Percentiles rank a stretch among this genome's conserved stretches.
These are phyloP conservation scores for Drosophila formosana DNA, from an alignment of 2,888 invertebrate species.

Conservation along the genomic window DNA sequence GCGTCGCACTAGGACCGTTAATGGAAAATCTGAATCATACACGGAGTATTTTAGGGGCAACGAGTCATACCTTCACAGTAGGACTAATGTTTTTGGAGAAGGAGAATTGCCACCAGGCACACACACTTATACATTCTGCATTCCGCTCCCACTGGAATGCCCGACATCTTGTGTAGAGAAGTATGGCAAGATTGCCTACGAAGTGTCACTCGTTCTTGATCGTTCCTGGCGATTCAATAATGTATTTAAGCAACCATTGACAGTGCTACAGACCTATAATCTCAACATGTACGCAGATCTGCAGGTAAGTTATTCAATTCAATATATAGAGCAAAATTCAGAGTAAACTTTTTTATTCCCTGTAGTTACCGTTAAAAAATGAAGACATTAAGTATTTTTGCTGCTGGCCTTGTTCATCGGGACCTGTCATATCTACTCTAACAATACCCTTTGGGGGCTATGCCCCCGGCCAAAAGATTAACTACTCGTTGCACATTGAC, in stretches of 20 bases:
- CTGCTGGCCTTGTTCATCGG: constrained; percentile 72
- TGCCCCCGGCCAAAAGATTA: constrained; percentile 90
- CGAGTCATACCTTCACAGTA: constrained; percentile 55
- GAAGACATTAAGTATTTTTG: constrained; percentile 68
- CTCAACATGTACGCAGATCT: constrained; percentile 90
- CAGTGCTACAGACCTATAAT: constrained; percentile 91
- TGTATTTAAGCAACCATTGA: constrained; percentile 86
- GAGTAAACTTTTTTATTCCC: background rate
- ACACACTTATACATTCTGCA: constrained; percentile 90
- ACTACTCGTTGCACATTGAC: constrained; percentile 88
- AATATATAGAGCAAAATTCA: background rate
- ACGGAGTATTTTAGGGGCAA: constrained; percentile 49
- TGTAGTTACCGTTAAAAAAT: constrained; percentile 46
- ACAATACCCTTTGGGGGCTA: constrained; percentile 89
- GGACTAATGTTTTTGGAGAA: constrained; percentile 49
- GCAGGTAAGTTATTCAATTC: constrained; percentile 86
- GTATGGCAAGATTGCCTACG: constrained; percentile 91
- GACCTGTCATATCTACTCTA: constrained; percentile 57
- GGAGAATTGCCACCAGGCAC: constrained; percentile 59
- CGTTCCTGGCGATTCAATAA: constrained; percentile 90
- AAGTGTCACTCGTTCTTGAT: constrained; percentile 90
- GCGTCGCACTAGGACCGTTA: constrained; percentile 21
- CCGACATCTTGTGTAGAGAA: constrained; percentile 91
- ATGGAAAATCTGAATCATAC: constrained; percentile 47
- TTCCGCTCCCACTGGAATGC: constrained; percentile 86